Evolutionary conservation across 2,888 invertebrate genomes (phyloP).

Genomic region (Drosophila infuscata): DNA sequence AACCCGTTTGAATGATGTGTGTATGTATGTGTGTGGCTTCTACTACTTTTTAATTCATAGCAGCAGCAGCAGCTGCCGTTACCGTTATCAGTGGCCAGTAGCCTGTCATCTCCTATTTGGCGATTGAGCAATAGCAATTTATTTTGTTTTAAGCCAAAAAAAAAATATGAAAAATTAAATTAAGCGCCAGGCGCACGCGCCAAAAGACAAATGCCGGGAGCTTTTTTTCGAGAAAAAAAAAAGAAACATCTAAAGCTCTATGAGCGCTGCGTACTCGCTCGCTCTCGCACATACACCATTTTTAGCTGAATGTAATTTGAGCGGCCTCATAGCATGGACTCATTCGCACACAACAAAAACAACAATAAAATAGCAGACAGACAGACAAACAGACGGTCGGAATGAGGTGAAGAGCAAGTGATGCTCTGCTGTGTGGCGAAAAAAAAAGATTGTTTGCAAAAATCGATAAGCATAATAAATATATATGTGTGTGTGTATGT

Average conservation of each 20-base stretch:
- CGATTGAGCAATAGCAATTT: constrained; percentile 60
- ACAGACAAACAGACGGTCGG: constrained; percentile 10
- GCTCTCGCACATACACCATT: constrained; percentile 78
- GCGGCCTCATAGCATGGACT: constrained; percentile 78
- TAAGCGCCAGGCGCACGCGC: constrained; percentile 61
- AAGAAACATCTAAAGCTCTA: constrained; percentile 43
- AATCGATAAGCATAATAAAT: constrained; percentile 30
- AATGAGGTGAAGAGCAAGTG: constrained; percentile 50
- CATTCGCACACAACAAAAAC: constrained; percentile 67
- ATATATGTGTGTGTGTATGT: not conserved
- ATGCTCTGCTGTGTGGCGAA: constrained; percentile 30
- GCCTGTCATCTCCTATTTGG: constrained; percentile 29
- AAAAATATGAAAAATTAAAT: constrained; percentile 13
- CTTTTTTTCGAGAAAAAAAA: constrained; percentile 24
- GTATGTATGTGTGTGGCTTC: constrained; percentile 22
- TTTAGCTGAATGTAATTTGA: constrained; percentile 86
- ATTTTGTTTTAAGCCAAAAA: constrained; percentile 29
- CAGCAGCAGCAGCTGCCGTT: constrained; percentile 59
- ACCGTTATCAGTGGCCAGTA: constrained; percentile 60
- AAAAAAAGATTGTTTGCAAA: constrained; percentile 40
- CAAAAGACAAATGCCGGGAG: constrained; percentile 48
- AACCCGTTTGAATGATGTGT: constrained; percentile 59
- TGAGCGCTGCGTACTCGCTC: constrained; percentile 61
- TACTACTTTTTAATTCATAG: constrained; percentile 30
- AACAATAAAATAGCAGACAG: constrained; percentile 10